phyloP scores from a whole-genome alignment of 1,140 invertebrate species.

The Macrotrachela quadricornifera region DNA sequence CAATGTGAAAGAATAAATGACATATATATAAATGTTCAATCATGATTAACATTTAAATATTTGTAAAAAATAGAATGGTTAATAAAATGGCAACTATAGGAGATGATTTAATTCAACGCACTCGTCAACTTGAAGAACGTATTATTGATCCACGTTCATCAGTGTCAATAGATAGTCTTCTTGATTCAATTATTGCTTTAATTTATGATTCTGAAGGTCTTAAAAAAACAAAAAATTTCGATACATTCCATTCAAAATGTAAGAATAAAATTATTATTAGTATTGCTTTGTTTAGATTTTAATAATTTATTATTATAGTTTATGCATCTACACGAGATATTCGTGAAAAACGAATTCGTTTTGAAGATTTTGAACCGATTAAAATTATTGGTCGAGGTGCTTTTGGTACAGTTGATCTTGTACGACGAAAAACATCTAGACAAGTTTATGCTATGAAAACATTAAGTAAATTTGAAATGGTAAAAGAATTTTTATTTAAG shows the following conservation, averaged over 20 bases:
- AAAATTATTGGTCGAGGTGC: conserved; percentile 95
- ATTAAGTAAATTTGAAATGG: conserved; percentile 95
- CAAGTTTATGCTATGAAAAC: conserved; percentile 95
- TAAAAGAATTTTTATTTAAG: conserved; percentile 40
- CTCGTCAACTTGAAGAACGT: conserved; percentile 45
- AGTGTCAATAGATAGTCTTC: conserved; percentile 69
- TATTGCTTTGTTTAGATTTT: conserved; percentile 7
- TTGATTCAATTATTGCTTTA: conserved; percentile 80
- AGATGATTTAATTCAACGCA: background rate
- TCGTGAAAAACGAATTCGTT: conserved; percentile 70
- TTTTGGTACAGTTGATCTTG: conserved; percentile 78
- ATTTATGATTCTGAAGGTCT: conserved; percentile 81
- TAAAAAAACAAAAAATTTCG: conserved; percentile 85
- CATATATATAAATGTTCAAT: too few relatives aligned
- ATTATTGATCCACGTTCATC: conserved; percentile 65
- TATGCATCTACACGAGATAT: conserved; percentile 62
- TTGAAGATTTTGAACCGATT: conserved; percentile 76
- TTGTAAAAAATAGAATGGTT: too few relatives aligned
- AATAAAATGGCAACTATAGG: too few relatives aligned
- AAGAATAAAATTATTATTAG: conserved; percentile 35
- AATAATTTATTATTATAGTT: conserved; percentile 16
- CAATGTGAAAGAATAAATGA: too few relatives aligned
- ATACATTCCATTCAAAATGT: conserved; percentile 86
- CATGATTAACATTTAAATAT: too few relatives aligned
- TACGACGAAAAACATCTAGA: conserved; percentile 68